A percentile compares a stretch with the other conserved stretches of the same genome.
These are phyloP conservation scores for Nephila pilipes DNA, from an alignment of 1,140 invertebrate species.

Conservation along the genomic window DNA sequence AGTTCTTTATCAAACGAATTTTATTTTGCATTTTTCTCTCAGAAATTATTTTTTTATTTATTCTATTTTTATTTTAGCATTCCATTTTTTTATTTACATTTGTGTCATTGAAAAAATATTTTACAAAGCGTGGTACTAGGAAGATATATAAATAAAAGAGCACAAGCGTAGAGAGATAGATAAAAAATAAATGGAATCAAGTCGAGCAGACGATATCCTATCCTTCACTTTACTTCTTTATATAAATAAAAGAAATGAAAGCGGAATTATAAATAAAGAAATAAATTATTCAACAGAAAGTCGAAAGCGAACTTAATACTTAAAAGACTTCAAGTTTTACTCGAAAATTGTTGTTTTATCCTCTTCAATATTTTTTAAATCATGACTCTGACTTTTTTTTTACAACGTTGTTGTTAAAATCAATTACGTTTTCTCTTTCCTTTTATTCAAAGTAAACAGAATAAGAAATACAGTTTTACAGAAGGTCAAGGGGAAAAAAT, in stretches of 20 bases:
- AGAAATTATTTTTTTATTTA: no score
- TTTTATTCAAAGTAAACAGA: background rate
- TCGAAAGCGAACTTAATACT: background rate
- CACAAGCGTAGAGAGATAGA: background rate
- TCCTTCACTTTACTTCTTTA: background rate
- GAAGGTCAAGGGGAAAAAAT: background rate
- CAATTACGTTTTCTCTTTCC: background rate
- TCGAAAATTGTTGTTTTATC: slow-evolving; percentile 22
- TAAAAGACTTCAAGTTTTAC: slow-evolving; percentile 12
- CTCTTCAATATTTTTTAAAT: slow-evolving; percentile 41
- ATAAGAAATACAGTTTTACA: background rate
- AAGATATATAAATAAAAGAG: slow-evolving; percentile 29
- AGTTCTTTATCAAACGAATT: slow-evolving; percentile 17
- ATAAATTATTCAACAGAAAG: slow-evolving; percentile 32
- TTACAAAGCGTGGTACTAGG: background rate
- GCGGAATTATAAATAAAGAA: slow-evolving; percentile 49
- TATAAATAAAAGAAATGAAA: slow-evolving; percentile 47
- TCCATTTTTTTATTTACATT: slow-evolving; percentile 51
- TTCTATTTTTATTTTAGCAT: background rate
- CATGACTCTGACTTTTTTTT: background rate
- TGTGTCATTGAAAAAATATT: background rate
- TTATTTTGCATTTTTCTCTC: no score
- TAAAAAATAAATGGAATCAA: background rate
- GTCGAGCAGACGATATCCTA: background rate
- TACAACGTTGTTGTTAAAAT: background rate